Conservation (phyloP, 1,140 invertebrate genomes). For the Drosophila gunungcola region DNA sequence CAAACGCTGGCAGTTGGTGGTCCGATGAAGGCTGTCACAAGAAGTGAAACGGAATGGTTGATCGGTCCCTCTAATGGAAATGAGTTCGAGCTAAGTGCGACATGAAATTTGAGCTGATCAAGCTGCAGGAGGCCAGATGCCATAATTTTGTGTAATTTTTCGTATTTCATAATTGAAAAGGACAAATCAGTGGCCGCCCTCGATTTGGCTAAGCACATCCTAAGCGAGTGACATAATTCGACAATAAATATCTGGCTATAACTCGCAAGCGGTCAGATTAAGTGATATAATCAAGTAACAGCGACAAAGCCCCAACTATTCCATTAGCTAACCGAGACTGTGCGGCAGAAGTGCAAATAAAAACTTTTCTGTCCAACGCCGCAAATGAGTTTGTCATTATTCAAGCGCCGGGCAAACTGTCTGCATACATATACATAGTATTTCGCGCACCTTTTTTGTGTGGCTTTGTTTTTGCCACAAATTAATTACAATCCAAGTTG, state of each 20-base stretch:
- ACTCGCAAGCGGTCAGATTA: conserved; percentile 17
- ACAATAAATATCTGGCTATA: conserved; percentile 22
- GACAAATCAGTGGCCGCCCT: conserved; percentile 2
- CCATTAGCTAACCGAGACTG: conserved; percentile 29
- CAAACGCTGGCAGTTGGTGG: background rate
- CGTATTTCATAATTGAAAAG: background rate
- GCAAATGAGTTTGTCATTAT: conserved; percentile 78
- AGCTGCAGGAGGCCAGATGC: background rate
- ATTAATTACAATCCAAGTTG: conserved; percentile 79
- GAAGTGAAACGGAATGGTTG: conserved; percentile 22
- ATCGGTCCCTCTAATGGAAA: background rate
- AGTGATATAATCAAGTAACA: conserved; percentile 44
- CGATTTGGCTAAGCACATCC: background rate
- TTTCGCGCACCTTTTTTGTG: conserved; percentile 66
- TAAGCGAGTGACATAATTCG: conserved; percentile 14
- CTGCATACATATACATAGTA: conserved; percentile 36
- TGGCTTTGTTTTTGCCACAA: conserved; percentile 50
- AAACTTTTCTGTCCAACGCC: conserved; percentile 52
- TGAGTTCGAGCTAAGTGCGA: conserved; percentile 3
- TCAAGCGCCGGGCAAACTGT: conserved; percentile 42
- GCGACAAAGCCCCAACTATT: conserved; percentile 23
- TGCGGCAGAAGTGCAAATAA: conserved; percentile 56
- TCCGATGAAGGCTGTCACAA: conserved; percentile 3
- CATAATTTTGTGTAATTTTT: conserved; percentile 2
- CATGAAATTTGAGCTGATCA: background rate